Evolutionary conservation across 2,888 invertebrate genomes (phyloP), one percentile per base, ranked within the genome.

Genomic region (Epiperipatus broadwayi): DNA sequence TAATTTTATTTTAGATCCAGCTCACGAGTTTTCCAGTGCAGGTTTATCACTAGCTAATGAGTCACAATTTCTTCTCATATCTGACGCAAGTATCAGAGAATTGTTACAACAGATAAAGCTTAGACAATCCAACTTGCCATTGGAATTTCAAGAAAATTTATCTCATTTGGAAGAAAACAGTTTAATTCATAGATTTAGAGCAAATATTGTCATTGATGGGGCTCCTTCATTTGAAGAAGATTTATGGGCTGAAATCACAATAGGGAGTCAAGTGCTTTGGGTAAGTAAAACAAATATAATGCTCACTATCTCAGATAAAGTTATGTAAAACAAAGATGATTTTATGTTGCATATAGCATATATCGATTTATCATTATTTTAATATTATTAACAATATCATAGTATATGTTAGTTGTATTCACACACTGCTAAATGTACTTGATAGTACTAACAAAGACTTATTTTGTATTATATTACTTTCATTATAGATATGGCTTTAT

Each of bases 171-270:
- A 14, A 21, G 43, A 55, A 51, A 68, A 72, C 21, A 68, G 70
- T 46, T 63, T 83, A 22, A 64, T 78, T 3, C 66, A 71, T 43
- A 67, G 93, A 48, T 93, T 95, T 59, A 69, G 95, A 52, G 78
- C 79, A n/a, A 95, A 95, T 62, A 66, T 95, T 27, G 68, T 91
- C 2, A 66, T 89, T 10, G 71, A 73, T 45, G 76, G 78, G 38
- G 59, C 66, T 2, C 44, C 48, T 15, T 68, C 80, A n/a, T 75
- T 87, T 51, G 70, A 71, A 20, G 93, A 93, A 65, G 74, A 74
- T 36, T 57, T 65, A 1, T 81, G 80, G 71, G 58, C 66, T 14
- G 54, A 60, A 41, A 51, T 85, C 41, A 53, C 59, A 35, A 74
- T 87, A 49, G 78, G 76, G 32, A 64, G 45, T 19, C 36, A 46